Evolutionary conservation across 2,797 vertebrate genomes (phyloP).

Genomic region (Sebastes miniatus): DNA sequence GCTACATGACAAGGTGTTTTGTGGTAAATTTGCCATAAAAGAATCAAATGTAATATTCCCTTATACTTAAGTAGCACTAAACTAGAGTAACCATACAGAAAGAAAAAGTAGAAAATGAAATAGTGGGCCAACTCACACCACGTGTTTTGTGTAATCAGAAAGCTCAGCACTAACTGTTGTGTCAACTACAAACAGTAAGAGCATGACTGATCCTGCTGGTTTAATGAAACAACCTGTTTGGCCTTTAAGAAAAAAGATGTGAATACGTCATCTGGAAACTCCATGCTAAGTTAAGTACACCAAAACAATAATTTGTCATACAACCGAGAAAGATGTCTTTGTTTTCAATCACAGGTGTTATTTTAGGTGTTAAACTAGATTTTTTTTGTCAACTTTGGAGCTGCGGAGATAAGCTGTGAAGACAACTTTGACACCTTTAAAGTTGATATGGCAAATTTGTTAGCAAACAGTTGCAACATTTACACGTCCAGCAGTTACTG

Average conservation of each 20-base stretch:
- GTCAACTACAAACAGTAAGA: background rate
- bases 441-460: background rate
- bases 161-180: background rate
- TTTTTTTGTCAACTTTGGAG: too few species aligned
- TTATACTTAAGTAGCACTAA: background rate
- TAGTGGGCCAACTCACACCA: background rate
- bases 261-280: background rate
- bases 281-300: background rate
- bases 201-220: background rate
- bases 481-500: background rate
- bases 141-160: conserved; percentile 16
- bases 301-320: background rate
- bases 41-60: background rate
- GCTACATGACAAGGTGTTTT: background rate
- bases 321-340: background rate
- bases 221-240: background rate
- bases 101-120: background rate
- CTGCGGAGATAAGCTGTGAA: background rate
- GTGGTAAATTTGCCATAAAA: background rate
- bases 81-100: background rate
- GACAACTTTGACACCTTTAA: background rate
- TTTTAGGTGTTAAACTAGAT: background rate
- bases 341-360: background rate
- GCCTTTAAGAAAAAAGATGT: background rate
- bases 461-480: background rate